Percentiles rank a stretch among this genome's conserved stretches.
Conservation (phyloP, 1,140 invertebrate genomes). For the Notospermus geniculatus region DNA sequence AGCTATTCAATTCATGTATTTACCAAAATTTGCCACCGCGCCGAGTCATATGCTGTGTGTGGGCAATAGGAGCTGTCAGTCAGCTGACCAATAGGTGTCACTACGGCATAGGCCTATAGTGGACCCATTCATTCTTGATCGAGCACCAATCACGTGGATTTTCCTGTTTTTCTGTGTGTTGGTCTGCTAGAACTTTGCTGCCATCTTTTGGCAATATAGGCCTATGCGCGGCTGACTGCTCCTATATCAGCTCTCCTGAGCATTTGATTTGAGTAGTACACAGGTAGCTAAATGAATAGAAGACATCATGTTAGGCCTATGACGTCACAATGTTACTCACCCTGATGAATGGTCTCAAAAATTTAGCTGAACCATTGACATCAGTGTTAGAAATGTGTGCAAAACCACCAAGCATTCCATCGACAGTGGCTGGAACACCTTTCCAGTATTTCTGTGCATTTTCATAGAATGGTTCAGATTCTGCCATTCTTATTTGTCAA, state of each 20-base stretch:
- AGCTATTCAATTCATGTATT: too few species aligned
- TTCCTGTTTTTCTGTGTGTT: too few species aligned
- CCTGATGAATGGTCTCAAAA: constrained; percentile 63
- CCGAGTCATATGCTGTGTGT: background rate
- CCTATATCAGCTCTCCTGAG: too few species aligned
- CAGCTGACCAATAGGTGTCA: too few species aligned
- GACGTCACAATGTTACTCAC: constrained; percentile 27
- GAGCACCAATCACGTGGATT: too few species aligned
- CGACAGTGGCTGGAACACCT: constrained; percentile 77
- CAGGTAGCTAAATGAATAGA: background rate
- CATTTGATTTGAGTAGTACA: background rate
- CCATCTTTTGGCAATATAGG: too few species aligned
- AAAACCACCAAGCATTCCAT: constrained; percentile 96
- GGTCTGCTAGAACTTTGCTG: too few species aligned
- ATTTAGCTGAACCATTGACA: constrained; percentile 79
- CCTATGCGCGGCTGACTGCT: too few species aligned
- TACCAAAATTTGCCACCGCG: background rate
- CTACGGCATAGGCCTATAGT: too few species aligned
- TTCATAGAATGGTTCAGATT: constrained; percentile 39
- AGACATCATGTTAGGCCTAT: background rate
- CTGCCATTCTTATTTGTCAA: background rate
- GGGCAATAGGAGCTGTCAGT: too few species aligned
- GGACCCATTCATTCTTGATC: too few species aligned
- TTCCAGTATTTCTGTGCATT: constrained; percentile 59
- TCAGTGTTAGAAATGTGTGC: constrained; percentile 81